Conservation (phyloP, 2,797 vertebrate genomes). For the Sternarchorhynchus goeldii region DNA sequence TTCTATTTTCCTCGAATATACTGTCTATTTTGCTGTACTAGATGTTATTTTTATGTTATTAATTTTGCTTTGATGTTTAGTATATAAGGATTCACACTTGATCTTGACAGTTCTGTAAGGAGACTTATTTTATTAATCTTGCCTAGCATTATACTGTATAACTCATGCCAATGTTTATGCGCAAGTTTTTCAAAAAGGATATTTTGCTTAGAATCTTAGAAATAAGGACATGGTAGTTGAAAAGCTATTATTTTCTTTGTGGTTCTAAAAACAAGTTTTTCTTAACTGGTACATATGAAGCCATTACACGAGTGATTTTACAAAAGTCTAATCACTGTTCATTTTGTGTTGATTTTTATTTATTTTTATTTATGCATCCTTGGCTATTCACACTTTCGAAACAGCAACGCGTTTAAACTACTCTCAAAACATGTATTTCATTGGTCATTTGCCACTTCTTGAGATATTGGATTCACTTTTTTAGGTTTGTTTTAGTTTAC, state of each 20-base stretch:
- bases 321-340: slow-evolving; percentile 39
- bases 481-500: slow-evolving; percentile 25
- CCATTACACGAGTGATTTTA: slow-evolving; percentile 32
- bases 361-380: slow-evolving; percentile 52
- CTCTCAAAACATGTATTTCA: slow-evolving; percentile 20
- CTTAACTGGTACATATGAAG: slow-evolving; percentile 52
- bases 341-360: slow-evolving; percentile 50
- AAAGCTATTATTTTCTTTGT: neutral
- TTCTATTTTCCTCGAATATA: slow-evolving; percentile 33
- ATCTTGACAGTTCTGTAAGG: slow-evolving; percentile 34
- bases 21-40: slow-evolving; percentile 46
- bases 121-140: slow-evolving; percentile 19
- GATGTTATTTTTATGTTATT: slow-evolving; percentile 36
- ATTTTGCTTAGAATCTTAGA: neutral
- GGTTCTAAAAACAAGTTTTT: slow-evolving; percentile 7
- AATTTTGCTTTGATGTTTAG: neutral
- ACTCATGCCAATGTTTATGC: slow-evolving; percentile 7
- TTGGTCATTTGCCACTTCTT: slow-evolving; percentile 12
- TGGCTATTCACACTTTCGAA: slow-evolving; percentile 43
- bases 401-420: slow-evolving; percentile 13
- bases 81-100: slow-evolving; percentile 9
- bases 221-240: neutral
- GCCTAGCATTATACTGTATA: slow-evolving; percentile 1
- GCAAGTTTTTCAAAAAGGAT: neutral
- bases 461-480: neutral